These are phyloP conservation scores for Pterobdella sp. DNA, from an alignment of 2,888 invertebrate genomes.

Conservation along the genomic window DNA sequence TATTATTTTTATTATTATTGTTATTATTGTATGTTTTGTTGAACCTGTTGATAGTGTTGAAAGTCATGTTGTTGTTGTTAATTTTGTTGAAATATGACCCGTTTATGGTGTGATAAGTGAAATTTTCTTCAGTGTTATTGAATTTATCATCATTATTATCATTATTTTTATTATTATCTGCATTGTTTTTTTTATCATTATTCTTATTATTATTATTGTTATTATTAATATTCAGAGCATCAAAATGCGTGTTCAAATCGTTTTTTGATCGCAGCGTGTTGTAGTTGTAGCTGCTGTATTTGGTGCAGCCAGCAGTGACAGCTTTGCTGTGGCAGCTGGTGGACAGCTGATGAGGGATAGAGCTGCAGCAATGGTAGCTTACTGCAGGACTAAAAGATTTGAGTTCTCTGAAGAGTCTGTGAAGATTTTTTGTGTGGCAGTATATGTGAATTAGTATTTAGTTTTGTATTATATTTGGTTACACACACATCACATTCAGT, in stretches of 20 bases:
- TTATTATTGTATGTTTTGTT: background rate
- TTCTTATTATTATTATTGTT: background rate
- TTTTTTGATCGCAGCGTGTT: background rate
- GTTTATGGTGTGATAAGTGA: background rate
- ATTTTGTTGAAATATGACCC: background rate
- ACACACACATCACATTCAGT: background rate
- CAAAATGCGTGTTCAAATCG: background rate
- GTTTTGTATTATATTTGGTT: no score
- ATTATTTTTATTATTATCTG: background rate
- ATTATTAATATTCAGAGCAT: background rate
- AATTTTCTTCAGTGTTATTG: background rate
- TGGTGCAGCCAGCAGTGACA: background rate
- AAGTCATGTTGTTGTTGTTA: background rate
- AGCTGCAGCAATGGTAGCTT: background rate
- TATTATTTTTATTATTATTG: background rate
- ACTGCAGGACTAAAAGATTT: constrained; percentile 25
- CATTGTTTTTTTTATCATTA: background rate
- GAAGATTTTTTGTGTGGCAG: background rate
- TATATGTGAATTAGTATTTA: background rate
- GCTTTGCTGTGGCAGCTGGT: background rate
- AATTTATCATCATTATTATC: background rate
- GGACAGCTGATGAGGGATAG: background rate
- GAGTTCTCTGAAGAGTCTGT: constrained; percentile 19
- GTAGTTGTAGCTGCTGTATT: background rate
- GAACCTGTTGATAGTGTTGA: background rate